A percentile compares a stretch with the other conserved stretches of the same genome.
Conservation (phyloP, 2,888 invertebrate genomes). For the Clepsis dumicolana region DNA sequence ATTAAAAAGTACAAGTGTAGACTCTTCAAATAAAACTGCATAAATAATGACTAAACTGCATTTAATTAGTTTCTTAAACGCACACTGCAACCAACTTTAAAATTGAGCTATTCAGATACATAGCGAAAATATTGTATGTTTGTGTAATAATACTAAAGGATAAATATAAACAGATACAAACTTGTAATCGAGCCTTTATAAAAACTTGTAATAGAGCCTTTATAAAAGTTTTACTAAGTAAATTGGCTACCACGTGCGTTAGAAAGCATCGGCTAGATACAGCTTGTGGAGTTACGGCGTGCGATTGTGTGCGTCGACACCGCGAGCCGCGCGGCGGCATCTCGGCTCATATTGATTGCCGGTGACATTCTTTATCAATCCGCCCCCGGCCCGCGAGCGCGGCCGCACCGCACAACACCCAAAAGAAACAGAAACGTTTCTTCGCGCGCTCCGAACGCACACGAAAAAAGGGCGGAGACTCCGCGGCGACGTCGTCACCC, state of each 20-base stretch:
- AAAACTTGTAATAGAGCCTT: slow-evolving; percentile 39
- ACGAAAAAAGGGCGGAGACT: slow-evolving; percentile 85
- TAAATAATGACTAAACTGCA: neutral
- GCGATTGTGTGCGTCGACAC: slow-evolving; percentile 39
- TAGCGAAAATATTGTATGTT: neutral
- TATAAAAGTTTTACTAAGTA: slow-evolving; percentile 38
- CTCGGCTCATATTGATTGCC: slow-evolving; percentile 87
- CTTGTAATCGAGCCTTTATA: slow-evolving; percentile 35
- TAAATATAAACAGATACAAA: slow-evolving; percentile 18
- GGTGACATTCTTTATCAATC: slow-evolving; percentile 89
- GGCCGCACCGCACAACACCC: slow-evolving; percentile 80
- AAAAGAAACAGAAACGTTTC: slow-evolving; percentile 88
- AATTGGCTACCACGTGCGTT: slow-evolving; percentile 39
- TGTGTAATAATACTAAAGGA: slow-evolving; percentile 5
- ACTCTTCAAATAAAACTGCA: no score
- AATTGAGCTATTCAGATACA: neutral
- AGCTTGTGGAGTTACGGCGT: slow-evolving; percentile 23
- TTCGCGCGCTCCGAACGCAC: slow-evolving; percentile 80
- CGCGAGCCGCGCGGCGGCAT: slow-evolving; percentile 54
- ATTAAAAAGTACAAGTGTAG: no score
- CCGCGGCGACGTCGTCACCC: slow-evolving; percentile 68
- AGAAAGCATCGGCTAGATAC: slow-evolving; percentile 35
- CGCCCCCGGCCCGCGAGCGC: slow-evolving; percentile 76
- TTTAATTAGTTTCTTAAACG: neutral
- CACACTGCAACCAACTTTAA: neutral